A percentile compares a stretch with the other conserved stretches of the same genome.
Evolutionary conservation across 2,113 vertebrate genomes (phyloP).

Genomic region (Pogonocichla stellata): DNA sequence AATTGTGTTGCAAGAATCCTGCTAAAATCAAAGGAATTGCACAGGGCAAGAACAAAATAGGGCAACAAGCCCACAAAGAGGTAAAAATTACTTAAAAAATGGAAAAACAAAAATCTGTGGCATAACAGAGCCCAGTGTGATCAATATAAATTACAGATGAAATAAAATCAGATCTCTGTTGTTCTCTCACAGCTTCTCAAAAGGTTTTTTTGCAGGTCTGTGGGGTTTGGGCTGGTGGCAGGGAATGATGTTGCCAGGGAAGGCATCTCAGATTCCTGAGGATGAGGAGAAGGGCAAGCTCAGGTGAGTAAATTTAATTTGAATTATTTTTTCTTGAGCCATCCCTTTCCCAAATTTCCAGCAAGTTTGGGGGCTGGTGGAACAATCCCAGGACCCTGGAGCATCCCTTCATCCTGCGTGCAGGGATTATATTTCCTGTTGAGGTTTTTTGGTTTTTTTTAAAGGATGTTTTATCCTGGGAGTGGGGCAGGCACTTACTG

Average conservation of each 20-base stretch:
- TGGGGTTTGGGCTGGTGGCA: not conserved
- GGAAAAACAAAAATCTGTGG: not conserved
- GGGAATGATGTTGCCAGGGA: not conserved
- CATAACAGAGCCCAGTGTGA: not conserved
- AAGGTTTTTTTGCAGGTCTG: not conserved
- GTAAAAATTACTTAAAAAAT: not conserved
- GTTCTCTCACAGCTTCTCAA: not conserved
- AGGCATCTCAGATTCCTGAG: not conserved
- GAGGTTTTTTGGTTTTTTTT: too few species aligned
- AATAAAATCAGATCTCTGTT: not conserved
- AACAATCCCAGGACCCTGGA: not conserved
- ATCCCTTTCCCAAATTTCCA: not conserved
- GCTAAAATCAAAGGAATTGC: not conserved
- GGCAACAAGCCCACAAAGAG: not conserved
- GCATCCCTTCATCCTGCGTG: not conserved
- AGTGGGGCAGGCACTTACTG: not conserved
- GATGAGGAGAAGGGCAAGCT: not conserved
- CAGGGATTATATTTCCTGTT: not conserved
- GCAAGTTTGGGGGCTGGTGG: not conserved
- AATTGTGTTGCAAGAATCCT: not conserved
- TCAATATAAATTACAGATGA: not conserved
- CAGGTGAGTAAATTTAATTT: not conserved
- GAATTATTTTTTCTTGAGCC: too few species aligned
- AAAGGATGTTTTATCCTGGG: not conserved
- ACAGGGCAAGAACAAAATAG: not conserved